phyloP scores from a whole-genome alignment of 2,888 invertebrate species.

The Callimorpha dominula region DNA sequence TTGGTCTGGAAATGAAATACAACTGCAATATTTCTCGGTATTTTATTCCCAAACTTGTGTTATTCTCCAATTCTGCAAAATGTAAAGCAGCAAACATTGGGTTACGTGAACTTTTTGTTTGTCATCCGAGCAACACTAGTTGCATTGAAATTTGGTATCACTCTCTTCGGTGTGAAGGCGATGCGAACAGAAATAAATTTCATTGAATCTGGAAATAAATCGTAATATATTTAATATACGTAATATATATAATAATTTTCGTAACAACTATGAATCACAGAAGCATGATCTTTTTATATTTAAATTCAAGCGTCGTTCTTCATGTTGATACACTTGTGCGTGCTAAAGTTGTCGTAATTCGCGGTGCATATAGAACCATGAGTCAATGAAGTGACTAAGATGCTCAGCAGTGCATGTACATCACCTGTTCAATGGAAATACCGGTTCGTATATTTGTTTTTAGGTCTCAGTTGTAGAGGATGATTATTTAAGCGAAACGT shows the following conservation, averaged over 20 bases:
- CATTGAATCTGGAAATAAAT: background rate
- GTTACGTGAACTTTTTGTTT: background rate
- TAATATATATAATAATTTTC: too few species aligned
- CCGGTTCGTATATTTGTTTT: constrained; percentile 1
- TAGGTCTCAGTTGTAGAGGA: background rate
- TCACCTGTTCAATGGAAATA: constrained; percentile 4
- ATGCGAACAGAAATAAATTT: background rate
- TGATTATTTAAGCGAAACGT: background rate
- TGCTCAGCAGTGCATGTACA: background rate
- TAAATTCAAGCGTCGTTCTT: constrained; percentile 27
- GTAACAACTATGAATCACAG: constrained; percentile 11
- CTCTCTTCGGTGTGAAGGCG: background rate
- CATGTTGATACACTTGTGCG: constrained; percentile 39
- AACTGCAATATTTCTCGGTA: background rate
- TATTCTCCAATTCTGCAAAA: background rate
- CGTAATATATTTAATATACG: too few species aligned
- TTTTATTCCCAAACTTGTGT: background rate
- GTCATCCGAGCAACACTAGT: background rate
- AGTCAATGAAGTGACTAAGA: constrained; percentile 41
- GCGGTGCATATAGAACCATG: constrained; percentile 22
- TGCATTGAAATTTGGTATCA: background rate
- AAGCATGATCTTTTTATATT: constrained; percentile 28
- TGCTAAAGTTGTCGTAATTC: constrained; percentile 38
- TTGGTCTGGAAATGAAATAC: too few species aligned
- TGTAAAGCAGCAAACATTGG: background rate